Evolutionary conservation across 2,888 invertebrate genomes (phyloP), one percentile per base, ranked within the genome.

Genomic region (Brenthis hecate): DNA sequence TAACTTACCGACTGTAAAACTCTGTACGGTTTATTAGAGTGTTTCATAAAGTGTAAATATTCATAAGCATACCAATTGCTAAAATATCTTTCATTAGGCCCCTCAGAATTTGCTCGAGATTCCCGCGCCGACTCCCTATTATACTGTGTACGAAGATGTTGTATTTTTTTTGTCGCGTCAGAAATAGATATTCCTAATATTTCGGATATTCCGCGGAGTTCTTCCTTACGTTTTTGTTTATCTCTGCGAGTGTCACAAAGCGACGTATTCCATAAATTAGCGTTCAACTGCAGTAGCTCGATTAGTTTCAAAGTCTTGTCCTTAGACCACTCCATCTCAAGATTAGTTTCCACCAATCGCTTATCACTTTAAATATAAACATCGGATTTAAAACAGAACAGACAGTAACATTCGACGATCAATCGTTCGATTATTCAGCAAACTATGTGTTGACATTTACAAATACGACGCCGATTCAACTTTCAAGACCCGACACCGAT

Each of bases 121-220:
- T 94, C 94, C 53, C 93, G 87, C 55, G 92, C 93, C 6, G 93
- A 92, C 75, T 94, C 94, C 6, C 94, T 89, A 75, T 94, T 94
- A 74, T 94, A 94, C 71, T 94, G 94, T 1, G 94, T 94, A 5
- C 94, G 87, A 53, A 94, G 82, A 69, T 94, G 94, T 73, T 94
- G 94, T 64, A 94, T 94, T 74, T 94, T 94, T 76, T 94, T 94
- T 1, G 94, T 94, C 36, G 92, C 86, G 73, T 94, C 94, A 5
- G 90, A 86, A 32, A 83, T 85, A 75, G 81, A 84, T 71, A 92
- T 85, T 8, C 84, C 85, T 19, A 92, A 81, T 65, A 86, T 78
- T 28, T 86, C 86, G 0, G 92, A 82, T 74, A 92, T 91, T n/a
- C 80, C 80, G 0, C 88, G 84, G 68, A 92, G 75, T 72, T 91